Base-by-base conservation (phyloP, 2,113 vertebrate genomes). In the Planiliza haematocheilus region DNA sequence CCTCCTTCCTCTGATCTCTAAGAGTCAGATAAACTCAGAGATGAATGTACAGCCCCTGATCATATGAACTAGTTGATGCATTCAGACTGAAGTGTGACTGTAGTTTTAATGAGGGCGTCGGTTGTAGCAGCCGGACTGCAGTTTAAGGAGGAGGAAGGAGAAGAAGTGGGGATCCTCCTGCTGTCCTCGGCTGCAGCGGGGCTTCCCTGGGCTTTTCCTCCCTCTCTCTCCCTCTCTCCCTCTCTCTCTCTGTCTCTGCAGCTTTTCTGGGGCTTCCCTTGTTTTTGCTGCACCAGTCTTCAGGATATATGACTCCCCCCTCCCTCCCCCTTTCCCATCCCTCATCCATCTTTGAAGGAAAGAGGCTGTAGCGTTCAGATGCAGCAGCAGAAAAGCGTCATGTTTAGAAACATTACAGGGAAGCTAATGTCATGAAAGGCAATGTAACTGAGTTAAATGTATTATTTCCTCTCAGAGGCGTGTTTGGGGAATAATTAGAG, bases 151-250 rank as follows among this genome's bases (percentile, higher is more conserved):
- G 18, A 45, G 34, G 65, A 2, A n/a, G n/a, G 50, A 10, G 8
- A 49, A 46, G 74, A 36, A 24, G 53, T 1, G 38, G 67, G 77
- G 79, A 58, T 30, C 24, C 24, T 30, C 24, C 24, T 10, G n/a
- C 9, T 16, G 62, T 63, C 55, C 20, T 17, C 37, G 45, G 68
- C 83, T 76, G 66, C 88, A 83, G 79, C 10, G 10, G 86, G 88
- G 63, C 73, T 88, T 88, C 82, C 88, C 76, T 63, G 79, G 83
- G 70, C 68, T 86, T 72, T 77, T 72, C 71, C 84, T 66, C 52
- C 12, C 43, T 49, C 51, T 64, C 30, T 20, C 37, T 52, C 21
- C 38, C 48, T 41, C 14, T 36, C 36, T 41, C n/a, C n/a, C 24
- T 3, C 51, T 30, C n/a, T 18, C 20, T 39, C 36, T 24, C 7